A percentile compares a stretch with the other conserved stretches of the same genome.
phyloP scores from a whole-genome alignment of 1,140 invertebrate genomes.

The Macrotrachela quadricornifera region DNA sequence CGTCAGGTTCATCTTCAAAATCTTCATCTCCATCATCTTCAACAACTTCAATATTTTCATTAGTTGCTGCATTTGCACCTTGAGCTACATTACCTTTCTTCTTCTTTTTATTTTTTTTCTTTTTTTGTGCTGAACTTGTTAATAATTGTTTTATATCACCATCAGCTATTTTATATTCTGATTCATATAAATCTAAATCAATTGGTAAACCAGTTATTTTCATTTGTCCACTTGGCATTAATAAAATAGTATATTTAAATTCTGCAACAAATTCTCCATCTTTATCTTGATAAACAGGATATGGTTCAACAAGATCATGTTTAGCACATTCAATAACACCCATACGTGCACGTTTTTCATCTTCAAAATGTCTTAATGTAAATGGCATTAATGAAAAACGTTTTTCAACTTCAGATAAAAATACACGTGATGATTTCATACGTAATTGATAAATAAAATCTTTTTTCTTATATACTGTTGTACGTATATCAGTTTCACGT shows the following conservation, averaged over 20 bases:
- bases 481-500: conserved; percentile 70
- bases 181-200: conserved; percentile 5
- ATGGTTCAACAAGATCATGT: conserved; percentile 89
- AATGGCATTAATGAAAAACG: conserved; percentile 76
- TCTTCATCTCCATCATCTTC: too few relatives aligned
- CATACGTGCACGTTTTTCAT: conserved; percentile 89
- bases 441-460: conserved; percentile 66
- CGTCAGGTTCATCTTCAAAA: too few relatives aligned
- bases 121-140: background rate
- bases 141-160: background rate
- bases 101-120: background rate
- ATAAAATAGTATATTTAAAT: conserved; percentile 87
- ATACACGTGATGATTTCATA: conserved; percentile 70
- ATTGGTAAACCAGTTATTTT: conserved; percentile 56
- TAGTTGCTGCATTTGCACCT: background rate
- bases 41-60: too few relatives aligned
- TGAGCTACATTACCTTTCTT: background rate
- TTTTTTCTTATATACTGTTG: conserved; percentile 94
- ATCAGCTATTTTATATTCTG: conserved; percentile 5
- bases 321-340: conserved; percentile 92
- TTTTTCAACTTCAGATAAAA: conserved; percentile 71
- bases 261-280: conserved; percentile 72
- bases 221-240: conserved; percentile 83
- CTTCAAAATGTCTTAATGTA: conserved; percentile 60
- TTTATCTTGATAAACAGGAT: conserved; percentile 56